phyloP scores from a whole-genome alignment of 2,797 vertebrate species.

The Sebastes diploproa region DNA sequence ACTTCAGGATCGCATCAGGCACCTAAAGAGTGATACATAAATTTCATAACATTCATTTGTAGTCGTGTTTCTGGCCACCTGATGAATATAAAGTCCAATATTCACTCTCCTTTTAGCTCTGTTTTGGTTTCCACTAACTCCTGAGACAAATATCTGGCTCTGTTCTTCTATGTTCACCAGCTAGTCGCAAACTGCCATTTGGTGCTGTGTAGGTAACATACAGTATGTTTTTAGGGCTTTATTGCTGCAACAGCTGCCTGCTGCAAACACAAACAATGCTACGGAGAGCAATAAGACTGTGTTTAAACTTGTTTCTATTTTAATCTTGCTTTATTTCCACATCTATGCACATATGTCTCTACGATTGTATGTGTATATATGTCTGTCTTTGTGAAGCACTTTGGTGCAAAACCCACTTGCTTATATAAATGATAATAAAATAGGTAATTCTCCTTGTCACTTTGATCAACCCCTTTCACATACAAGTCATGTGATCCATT shows the following conservation, averaged over 20 bases:
- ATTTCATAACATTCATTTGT: background rate
- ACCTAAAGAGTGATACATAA: constrained; percentile 80
- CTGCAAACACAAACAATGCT: background rate
- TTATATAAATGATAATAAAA: too few species aligned
- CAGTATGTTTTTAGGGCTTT: background rate
- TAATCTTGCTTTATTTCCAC: too few species aligned
- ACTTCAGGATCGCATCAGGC: constrained; percentile 95
- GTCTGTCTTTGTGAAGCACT: too few species aligned
- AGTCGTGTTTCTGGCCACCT: background rate
- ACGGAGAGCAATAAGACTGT: background rate
- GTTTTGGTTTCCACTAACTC: background rate
- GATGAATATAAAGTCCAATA: background rate
- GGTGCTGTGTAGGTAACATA: background rate
- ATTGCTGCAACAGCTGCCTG: background rate
- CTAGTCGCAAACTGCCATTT: background rate
- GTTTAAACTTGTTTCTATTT: too few species aligned
- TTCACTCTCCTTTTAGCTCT: background rate
- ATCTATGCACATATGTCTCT: too few species aligned
- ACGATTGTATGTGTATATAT: too few species aligned
- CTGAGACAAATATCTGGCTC: background rate
- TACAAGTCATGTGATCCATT: background rate
- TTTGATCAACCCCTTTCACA: background rate
- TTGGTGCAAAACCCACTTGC: too few species aligned
- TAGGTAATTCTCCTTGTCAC: background rate
- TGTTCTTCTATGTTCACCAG: background rate